A percentile compares a stretch with the other conserved stretches of the same genome.
phyloP scores from a whole-genome alignment of 2,888 invertebrate species.

The Mesorhabditis belari region DNA sequence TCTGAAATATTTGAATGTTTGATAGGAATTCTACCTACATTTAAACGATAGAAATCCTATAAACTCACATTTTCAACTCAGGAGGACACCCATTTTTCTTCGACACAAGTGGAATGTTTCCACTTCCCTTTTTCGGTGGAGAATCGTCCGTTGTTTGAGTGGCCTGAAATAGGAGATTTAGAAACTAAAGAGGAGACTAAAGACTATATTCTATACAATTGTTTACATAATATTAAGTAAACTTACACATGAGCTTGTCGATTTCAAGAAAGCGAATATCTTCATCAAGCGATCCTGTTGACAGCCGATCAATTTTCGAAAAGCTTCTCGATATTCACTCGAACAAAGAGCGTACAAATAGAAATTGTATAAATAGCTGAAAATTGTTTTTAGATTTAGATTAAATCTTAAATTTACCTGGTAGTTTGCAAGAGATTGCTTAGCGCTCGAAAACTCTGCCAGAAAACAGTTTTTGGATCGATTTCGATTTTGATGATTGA shows the following conservation, averaged over 20 bases:
- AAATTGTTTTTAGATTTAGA: constrained; percentile 50
- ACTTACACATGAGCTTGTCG: background rate
- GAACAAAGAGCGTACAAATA: constrained; percentile 46
- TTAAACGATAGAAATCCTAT: too few relatives aligned
- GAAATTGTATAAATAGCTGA: constrained; percentile 57
- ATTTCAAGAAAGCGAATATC: background rate
- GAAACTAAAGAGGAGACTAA: background rate
- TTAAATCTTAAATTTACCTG: constrained; percentile 51
- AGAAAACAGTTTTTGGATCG: constrained; percentile 19
- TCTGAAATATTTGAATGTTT: too few relatives aligned
- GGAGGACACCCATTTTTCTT: background rate
- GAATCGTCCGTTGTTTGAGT: background rate
- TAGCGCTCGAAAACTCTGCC: constrained; percentile 57
- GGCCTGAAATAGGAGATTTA: background rate
- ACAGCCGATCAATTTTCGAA: constrained; percentile 33
- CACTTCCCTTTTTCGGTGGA: background rate
- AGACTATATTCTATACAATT: too few relatives aligned
- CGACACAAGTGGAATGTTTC: background rate
- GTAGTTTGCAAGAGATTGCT: constrained; percentile 58
- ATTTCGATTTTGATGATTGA: background rate
- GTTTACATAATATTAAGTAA: background rate
- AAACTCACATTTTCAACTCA: background rate
- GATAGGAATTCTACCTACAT: too few relatives aligned
- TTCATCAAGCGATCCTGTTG: constrained; percentile 8
- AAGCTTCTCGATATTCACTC: constrained; percentile 44